Evolutionary conservation across 1,140 invertebrate species (phyloP).

Genomic region (Pogonomyrmex barbatus): DNA sequence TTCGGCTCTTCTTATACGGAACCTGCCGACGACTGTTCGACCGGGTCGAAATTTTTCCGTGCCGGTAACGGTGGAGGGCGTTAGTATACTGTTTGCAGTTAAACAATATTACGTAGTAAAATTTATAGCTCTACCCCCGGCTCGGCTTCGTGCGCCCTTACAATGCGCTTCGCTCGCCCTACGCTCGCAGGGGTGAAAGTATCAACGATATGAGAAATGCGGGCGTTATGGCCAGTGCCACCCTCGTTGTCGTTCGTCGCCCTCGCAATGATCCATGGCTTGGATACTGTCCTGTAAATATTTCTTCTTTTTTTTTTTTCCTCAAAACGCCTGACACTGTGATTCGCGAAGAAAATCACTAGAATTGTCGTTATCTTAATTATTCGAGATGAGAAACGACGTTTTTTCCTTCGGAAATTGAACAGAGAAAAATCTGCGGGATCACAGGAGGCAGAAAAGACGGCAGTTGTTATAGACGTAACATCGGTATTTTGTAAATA

Average conservation of each 20-base stretch:
- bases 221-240: slow-evolving; percentile 81
- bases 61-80: slow-evolving; percentile 65
- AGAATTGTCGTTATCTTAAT: not conserved
- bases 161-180: slow-evolving; percentile 55
- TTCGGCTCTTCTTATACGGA: not conserved
- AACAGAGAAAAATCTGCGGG: slow-evolving; percentile 4
- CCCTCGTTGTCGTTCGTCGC: slow-evolving; percentile 69
- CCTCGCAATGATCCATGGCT: slow-evolving; percentile 71
- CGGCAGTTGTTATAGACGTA: slow-evolving; percentile 18
- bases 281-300: slow-evolving; percentile 59
- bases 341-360: not conserved
- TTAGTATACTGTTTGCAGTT: slow-evolving; percentile 84
- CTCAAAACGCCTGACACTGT: not conserved
- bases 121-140: slow-evolving; percentile 79
- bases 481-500: slow-evolving; percentile 54
- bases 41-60: slow-evolving; percentile 72
- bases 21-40: not conserved
- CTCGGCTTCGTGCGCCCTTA: slow-evolving; percentile 63
- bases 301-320: not conserved
- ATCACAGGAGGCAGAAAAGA: not conserved
- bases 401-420: not conserved
- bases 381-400: not conserved
- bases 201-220: slow-evolving; percentile 85
- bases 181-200: slow-evolving; percentile 74
- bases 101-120: slow-evolving; percentile 86